A percentile compares a stretch with the other conserved stretches of the same genome.
These are phyloP conservation scores for Clivina fossor DNA, from an alignment of 2,888 invertebrate species.

Conservation along the genomic window DNA sequence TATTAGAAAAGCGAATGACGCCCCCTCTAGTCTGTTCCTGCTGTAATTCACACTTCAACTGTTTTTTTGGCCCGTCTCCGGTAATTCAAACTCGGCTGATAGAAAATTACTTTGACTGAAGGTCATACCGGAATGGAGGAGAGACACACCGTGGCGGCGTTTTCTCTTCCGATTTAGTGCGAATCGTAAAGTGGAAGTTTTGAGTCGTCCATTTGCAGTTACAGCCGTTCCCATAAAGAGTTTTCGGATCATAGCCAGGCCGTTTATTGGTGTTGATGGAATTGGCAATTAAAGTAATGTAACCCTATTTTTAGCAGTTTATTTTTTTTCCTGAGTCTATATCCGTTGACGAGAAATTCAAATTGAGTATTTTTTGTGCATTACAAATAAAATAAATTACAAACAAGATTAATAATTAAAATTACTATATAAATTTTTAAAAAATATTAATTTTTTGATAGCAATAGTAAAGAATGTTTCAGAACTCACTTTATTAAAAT, in stretches of 20 bases:
- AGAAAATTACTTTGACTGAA: slow-evolving; percentile 49
- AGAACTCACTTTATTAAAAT: too few species aligned
- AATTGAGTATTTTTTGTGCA: too few species aligned
- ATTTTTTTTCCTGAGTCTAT: too few species aligned
- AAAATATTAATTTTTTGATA: too few species aligned
- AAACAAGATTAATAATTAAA: too few species aligned
- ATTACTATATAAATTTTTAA: too few species aligned
- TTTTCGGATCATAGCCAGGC: slow-evolving; percentile 5
- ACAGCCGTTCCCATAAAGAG: slow-evolving; percentile 46
- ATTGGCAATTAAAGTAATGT: not conserved
- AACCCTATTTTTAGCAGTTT: too few species aligned
- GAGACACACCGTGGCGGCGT: too few species aligned
- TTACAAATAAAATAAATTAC: too few species aligned
- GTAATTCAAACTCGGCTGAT: slow-evolving; percentile 47
- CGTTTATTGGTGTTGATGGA: not conserved
- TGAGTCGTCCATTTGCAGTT: slow-evolving; percentile 43
- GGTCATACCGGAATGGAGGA: slow-evolving; percentile 44
- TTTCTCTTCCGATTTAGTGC: slow-evolving; percentile 48
- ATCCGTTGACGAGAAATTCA: too few species aligned
- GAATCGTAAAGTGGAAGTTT: slow-evolving; percentile 45
- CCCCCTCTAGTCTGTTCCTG: slow-evolving; percentile 30
- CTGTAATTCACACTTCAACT: slow-evolving; percentile 51
- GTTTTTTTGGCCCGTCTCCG: too few species aligned
- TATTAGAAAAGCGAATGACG: not conserved
- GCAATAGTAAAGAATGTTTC: too few species aligned